Evolutionary conservation across 2,888 invertebrate species (phyloP), one percentile per base, ranked within the genome.

Genomic region (Stratiomys singularior): DNA sequence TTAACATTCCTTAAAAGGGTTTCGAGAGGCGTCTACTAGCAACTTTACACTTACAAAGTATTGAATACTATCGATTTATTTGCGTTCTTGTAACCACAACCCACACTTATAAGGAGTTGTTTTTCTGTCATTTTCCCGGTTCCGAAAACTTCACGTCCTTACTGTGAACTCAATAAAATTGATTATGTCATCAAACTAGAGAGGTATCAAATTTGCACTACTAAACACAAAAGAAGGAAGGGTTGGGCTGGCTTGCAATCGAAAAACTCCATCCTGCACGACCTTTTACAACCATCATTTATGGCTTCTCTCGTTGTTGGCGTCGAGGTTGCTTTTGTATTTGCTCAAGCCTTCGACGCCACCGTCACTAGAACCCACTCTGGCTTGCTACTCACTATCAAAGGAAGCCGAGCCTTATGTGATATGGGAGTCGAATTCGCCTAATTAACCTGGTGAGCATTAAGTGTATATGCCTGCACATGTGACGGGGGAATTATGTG

Each of bases 401-500:
- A 69, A 69, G 60, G 77, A 64, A 77, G 64, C 72, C 77, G 77
- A 77, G 46, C 71, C 66, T 63, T 72, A 64, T 77, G 72, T 23
- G 72, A 63, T 64, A 72, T 56, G 47, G 72, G 74, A 74, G 56
- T 64, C 56, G 67, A 74, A 74, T 78, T 56, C 76, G 78, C 74
- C 56, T 74, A 78, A 78, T 78, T 78, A 74, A 74, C 78, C 72
- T 37, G 64, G 60, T 78, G 67, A 78, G 78, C 78, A 78, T 78
- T 78, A 74, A 58, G 13, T 67, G 44, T 56, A 28, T 72, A 72
- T 72, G 58, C 72, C 27, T 72, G 72, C 72, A 72, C 58, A 72
- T 72, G 47, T 69, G 69, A 69, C 46, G 25, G 47, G 47, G 47
- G 46, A 69, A 30, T 69, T 30, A 46, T 18, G 69, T 69, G 47